Percentiles rank a stretch among this genome's conserved stretches.
phyloP scores from a whole-genome alignment of 2,797 vertebrate genomes.

The Emydoidea blandingii region DNA sequence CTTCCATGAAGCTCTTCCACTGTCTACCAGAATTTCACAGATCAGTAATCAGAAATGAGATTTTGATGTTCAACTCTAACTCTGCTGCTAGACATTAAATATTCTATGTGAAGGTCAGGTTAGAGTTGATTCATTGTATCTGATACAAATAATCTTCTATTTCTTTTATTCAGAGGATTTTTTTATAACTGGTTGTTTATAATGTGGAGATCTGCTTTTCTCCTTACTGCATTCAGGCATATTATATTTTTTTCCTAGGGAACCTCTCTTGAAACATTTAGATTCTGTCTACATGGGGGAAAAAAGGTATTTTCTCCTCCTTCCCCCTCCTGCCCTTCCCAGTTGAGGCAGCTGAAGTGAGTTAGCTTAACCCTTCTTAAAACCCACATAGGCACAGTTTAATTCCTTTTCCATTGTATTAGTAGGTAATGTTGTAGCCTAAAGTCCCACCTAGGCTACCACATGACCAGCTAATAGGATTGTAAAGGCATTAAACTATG shows the following conservation, averaged over 20 bases:
- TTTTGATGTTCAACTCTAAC: conserved; percentile 48
- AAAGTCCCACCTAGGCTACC: neutral
- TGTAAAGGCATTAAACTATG: neutral
- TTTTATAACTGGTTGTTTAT: neutral
- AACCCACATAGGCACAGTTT: neutral
- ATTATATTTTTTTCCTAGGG: conserved; percentile 8
- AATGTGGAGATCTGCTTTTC: conserved; percentile 29
- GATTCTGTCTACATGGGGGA: neutral
- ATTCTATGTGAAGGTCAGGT: conserved; percentile 61
- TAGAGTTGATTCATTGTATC: conserved; percentile 32
- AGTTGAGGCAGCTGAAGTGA: neutral
- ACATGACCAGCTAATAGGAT: neutral
- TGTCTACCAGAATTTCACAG: conserved; percentile 66
- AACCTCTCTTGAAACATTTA: conserved; percentile 1
- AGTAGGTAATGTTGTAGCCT: neutral
- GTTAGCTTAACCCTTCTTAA: neutral
- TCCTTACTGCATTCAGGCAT: neutral
- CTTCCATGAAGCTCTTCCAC: conserved; percentile 18
- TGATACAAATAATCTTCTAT: neutral
- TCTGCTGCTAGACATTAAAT: conserved; percentile 25
- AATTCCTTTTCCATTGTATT: neutral
- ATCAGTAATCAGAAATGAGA: conserved; percentile 61
- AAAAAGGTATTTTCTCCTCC: neutral
- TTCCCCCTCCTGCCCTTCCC: neutral
- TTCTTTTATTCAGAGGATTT: neutral